A percentile compares a stretch with the other conserved stretches of the same genome.
Evolutionary conservation across 2,113 vertebrate genomes (phyloP).

Genomic region (Piaya cayana): DNA sequence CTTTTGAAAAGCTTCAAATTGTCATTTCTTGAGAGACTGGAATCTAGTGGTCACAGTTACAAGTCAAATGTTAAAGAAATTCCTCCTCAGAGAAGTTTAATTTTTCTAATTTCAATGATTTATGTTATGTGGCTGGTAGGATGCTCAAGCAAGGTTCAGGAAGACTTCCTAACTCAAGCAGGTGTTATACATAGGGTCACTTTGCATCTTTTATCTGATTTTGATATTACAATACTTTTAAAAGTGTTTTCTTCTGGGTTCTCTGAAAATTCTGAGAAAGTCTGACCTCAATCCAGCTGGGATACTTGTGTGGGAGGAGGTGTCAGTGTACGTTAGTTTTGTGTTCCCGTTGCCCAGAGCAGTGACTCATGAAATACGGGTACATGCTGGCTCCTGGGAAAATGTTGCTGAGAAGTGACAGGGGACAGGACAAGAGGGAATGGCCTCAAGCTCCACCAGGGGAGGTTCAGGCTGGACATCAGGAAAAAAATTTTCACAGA

Average conservation of each 20-base stretch:
- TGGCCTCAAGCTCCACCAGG: too few species aligned
- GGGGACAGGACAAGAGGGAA: too few species aligned
- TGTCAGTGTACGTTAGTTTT: neutral
- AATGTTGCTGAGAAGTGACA: neutral
- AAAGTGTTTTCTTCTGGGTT: neutral
- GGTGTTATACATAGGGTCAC: neutral
- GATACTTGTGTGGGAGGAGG: neutral
- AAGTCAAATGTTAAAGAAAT: neutral
- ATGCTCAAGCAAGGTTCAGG: neutral
- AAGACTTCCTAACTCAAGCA: neutral
- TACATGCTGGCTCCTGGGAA: neutral
- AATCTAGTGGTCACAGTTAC: neutral
- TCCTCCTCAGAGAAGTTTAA: neutral
- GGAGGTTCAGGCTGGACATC: too few species aligned
- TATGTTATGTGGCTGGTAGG: neutral
- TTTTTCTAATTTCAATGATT: neutral
- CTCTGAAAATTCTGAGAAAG: neutral
- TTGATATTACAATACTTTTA: neutral
- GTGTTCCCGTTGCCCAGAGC: neutral
- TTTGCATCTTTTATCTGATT: neutral
- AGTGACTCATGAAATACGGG: neutral
- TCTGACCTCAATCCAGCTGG: neutral
- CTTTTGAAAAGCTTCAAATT: neutral
- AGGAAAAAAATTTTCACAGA: too few species aligned
- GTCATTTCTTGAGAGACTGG: neutral